Conservation (phyloP, 2,888 invertebrate genomes). For the Xylocampa areola region DNA sequence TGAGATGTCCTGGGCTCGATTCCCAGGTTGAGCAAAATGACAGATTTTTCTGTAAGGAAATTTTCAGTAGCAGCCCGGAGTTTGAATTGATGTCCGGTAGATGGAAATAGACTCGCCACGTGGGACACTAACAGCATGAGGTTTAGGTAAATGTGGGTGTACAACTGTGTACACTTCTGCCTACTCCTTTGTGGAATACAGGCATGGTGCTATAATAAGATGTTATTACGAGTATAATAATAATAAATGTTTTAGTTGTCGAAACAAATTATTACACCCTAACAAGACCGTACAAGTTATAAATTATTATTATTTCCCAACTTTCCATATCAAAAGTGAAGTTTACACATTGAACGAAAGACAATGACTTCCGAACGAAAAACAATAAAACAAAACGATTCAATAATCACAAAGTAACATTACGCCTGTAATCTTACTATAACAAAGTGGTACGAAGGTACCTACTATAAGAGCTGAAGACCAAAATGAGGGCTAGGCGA, state of each 20-base stretch:
- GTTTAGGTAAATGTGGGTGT: too few species aligned
- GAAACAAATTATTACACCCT: neutral
- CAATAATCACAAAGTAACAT: slow-evolving; percentile 7
- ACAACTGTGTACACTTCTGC: too few species aligned
- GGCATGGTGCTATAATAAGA: too few species aligned
- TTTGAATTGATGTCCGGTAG: too few species aligned
- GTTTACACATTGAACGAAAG: slow-evolving; percentile 4
- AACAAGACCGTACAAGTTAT: slow-evolving; percentile 2
- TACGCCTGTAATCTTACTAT: neutral
- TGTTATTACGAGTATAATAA: too few species aligned
- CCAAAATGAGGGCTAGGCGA: neutral
- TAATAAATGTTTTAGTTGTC: neutral
- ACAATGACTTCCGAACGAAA: slow-evolving; percentile 9
- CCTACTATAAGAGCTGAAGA: slow-evolving; percentile 5
- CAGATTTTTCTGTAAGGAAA: too few species aligned
- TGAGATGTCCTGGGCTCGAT: too few species aligned
- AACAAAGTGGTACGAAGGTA: neutral
- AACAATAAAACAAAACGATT: slow-evolving; percentile 12
- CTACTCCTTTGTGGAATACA: too few species aligned
- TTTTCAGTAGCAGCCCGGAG: too few species aligned
- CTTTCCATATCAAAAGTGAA: slow-evolving; percentile 8
- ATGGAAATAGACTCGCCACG: too few species aligned
- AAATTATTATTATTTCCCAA: slow-evolving; percentile 11
- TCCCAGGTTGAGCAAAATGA: too few species aligned
- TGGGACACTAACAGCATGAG: too few species aligned